phyloP scores from a whole-genome alignment of 2,888 invertebrate species.

The Nezara viridula region DNA sequence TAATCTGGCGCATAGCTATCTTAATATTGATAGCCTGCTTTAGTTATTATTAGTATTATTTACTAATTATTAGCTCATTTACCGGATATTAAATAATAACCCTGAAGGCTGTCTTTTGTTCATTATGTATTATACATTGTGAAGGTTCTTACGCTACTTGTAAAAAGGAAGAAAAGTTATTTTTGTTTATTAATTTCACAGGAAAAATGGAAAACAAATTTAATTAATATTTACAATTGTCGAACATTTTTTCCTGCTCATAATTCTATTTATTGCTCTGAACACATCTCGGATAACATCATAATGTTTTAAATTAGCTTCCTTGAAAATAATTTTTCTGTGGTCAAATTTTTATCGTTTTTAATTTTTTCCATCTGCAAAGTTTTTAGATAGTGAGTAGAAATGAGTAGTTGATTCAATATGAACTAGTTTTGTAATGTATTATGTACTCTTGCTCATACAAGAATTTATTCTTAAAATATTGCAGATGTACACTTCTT shows the following conservation, averaged over 20 bases:
- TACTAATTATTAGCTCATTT: too few relatives aligned
- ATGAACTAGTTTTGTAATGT: background rate
- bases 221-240: too few relatives aligned
- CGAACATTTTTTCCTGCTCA: background rate
- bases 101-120: background rate
- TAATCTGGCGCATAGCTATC: too few relatives aligned
- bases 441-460: background rate
- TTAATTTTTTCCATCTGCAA: background rate
- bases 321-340: background rate
- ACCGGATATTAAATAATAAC: too few relatives aligned
- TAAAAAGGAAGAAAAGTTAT: background rate
- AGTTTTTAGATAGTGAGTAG: background rate
- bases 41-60: too few relatives aligned
- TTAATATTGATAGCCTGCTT: too few relatives aligned
- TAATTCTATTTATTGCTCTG: background rate
- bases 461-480: background rate
- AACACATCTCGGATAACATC: background rate
- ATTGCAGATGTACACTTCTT: background rate
- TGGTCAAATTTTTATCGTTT: background rate
- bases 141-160: background rate
- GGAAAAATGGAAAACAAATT: too few relatives aligned
- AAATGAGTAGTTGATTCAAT: background rate
- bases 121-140: background rate
- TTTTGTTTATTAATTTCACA: background rate
- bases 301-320: background rate